Evolutionary conservation across 2,888 invertebrate species (phyloP).

Genomic region (Drosophila kuntzei): DNA sequence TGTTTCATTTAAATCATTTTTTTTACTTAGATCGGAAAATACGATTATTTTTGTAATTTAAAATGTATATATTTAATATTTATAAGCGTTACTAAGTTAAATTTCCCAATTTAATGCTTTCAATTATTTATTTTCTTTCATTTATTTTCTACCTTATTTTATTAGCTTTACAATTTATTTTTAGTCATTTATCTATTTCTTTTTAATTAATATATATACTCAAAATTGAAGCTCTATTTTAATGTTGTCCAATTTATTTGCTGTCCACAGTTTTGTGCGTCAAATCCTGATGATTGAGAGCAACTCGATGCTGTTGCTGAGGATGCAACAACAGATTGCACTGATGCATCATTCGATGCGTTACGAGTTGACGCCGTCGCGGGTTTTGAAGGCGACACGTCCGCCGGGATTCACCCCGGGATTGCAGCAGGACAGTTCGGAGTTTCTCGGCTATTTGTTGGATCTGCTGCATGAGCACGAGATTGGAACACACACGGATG

Average conservation of each 20-base stretch:
- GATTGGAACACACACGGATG: conserved; percentile 63
- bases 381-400: conserved; percentile 89
- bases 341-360: conserved; percentile 89
- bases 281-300: conserved; percentile 88
- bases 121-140: too few relatives aligned
- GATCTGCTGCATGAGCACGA: conserved; percentile 91
- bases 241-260: background rate
- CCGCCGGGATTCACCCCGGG: conserved; percentile 92
- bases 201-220: too few relatives aligned
- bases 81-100: too few relatives aligned
- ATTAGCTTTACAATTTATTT: too few relatives aligned
- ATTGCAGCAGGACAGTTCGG: conserved; percentile 95
- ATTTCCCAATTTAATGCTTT: too few relatives aligned
- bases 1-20: too few relatives aligned
- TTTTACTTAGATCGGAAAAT: too few relatives aligned
- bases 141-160: too few relatives aligned
- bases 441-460: conserved; percentile 90
- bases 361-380: conserved; percentile 89
- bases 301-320: conserved; percentile 87
- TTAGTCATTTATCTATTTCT: too few relatives aligned
- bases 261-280: conserved; percentile 88
- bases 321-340: conserved; percentile 91
- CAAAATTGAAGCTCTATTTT: too few relatives aligned
- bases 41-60: too few relatives aligned
- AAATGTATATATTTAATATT: too few relatives aligned